These are phyloP conservation scores for Lycia hirtaria DNA, from an alignment of 2,888 invertebrate species.

Conservation along the genomic window DNA sequence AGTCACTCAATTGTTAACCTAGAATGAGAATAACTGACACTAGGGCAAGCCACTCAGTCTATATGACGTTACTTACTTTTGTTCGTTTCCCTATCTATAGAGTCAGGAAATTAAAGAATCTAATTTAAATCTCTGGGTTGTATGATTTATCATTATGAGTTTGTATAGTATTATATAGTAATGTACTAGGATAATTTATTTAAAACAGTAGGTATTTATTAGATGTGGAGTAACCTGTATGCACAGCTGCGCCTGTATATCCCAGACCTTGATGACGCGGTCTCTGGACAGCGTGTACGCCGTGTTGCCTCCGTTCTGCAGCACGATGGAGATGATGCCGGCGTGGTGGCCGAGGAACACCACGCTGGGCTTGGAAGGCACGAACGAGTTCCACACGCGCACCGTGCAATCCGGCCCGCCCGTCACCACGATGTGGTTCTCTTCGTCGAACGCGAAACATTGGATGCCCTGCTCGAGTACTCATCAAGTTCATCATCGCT, in stretches of 20 bases:
- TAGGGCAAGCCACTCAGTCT: too few relatives aligned
- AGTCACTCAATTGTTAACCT: too few relatives aligned
- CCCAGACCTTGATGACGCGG: conserved; percentile 91
- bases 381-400: conserved; percentile 93
- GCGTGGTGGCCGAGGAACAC: conserved; percentile 89
- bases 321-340: conserved; percentile 87
- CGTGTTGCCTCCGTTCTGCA: conserved; percentile 88
- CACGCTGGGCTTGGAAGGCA: conserved; percentile 87
- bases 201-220: too few relatives aligned
- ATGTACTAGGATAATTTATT: not conserved
- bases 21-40: too few relatives aligned
- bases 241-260: conserved; percentile 87
- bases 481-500: not conserved
- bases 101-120: too few relatives aligned
- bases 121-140: too few relatives aligned
- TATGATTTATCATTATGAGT: too few relatives aligned
- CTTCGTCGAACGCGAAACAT: conserved; percentile 87
- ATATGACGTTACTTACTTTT: too few relatives aligned
- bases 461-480: conserved; percentile 80
- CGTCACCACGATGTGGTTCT: conserved; percentile 86
- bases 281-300: conserved; percentile 90
- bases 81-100: too few relatives aligned
- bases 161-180: too few relatives aligned
- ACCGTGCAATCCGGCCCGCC: conserved; percentile 92
- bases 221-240: conserved; percentile 81